Base-by-base conservation (phyloP, 1,140 invertebrate species). In the Melitaea cinxia region DNA sequence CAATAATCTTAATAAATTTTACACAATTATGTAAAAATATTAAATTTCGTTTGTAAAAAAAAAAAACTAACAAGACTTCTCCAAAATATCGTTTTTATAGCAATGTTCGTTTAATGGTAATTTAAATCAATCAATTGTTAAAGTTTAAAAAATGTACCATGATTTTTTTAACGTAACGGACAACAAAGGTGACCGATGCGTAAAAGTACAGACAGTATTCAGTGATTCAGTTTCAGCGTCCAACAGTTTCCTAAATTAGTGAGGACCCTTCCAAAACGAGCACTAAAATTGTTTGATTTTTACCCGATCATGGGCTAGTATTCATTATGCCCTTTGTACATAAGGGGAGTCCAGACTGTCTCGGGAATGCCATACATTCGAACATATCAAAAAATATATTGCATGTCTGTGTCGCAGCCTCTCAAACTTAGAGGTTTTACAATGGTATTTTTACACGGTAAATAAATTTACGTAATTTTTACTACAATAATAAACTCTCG, bases 361-460 rank as follows among this genome's bases (percentile, higher is more conserved):
- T 67, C 63, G 33, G 58, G 45, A 42, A 58, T 54, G 35, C 52
- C 58, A 59, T 67, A 65, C 62, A 67, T 68, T 72, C 54, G 59
- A 55, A 68, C 58, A 67, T 72, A 75, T 75, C 68, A 67, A 75
- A 75, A 72, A 75, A 75, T 73, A 68, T 75, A 75, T 72, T 66
- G 53, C 56, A 56, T 61, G 72, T 77, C 75, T 77, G 75, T 24
- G 23, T 15, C 75, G 64, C 47, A 14, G 66, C 14, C 65, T 68
- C 67, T 68, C 72, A 77, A 77, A 54, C 49, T 70, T 47, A 12
- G n/a, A 42, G 21, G 21, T 19, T 21, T 21, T 9, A n/a, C 42
- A 21, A 19, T 21, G 21, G 10, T 19, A 45, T 21, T 45, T 45
- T 28, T 3, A n/a, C n/a, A n/a, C n/a, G n/a, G n/a, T n/a, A n/a